These are phyloP conservation scores for Equus przewalskii DNA, from an alignment of 2,113 vertebrate genomes.

Conservation along the genomic window DNA sequence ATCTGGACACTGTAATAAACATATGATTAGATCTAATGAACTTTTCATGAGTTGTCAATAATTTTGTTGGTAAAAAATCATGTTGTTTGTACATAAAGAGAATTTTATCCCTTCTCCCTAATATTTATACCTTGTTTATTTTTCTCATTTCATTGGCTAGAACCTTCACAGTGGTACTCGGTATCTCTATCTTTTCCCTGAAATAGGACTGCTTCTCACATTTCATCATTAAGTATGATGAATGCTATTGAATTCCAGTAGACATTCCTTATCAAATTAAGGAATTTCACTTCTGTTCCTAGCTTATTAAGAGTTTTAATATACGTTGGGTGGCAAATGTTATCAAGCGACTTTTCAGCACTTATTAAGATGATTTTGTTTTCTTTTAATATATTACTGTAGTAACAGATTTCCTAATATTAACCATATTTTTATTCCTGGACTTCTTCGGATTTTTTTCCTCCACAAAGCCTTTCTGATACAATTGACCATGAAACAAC, in stretches of 20 bases:
- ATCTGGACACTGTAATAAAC: not conserved
- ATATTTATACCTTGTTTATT: not conserved
- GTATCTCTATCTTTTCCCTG: not conserved
- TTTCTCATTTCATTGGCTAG: not conserved
- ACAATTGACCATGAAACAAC: not conserved
- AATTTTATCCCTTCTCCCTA: not conserved
- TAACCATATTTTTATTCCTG: rapidly evolving
- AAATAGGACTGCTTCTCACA: not conserved
- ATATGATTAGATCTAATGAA: not conserved
- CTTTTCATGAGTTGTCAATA: not conserved
- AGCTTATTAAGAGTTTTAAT: not conserved
- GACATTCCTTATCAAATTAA: not conserved
- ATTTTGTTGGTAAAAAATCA: not conserved
- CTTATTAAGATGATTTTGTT: constrained; percentile 3
- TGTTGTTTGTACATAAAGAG: not conserved
- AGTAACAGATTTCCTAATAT: not conserved
- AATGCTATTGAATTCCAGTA: not conserved
- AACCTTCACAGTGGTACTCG: not conserved
- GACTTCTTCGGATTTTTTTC: not conserved
- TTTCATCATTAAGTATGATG: not conserved
- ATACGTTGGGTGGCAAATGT: not conserved
- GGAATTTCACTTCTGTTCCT: not conserved
- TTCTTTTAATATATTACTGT: not conserved
- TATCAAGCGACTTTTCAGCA: not conserved
- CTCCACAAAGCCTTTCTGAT: not conserved